phyloP scores from a whole-genome alignment of 2,888 invertebrate genomes.

The Uloborus plumipes region DNA sequence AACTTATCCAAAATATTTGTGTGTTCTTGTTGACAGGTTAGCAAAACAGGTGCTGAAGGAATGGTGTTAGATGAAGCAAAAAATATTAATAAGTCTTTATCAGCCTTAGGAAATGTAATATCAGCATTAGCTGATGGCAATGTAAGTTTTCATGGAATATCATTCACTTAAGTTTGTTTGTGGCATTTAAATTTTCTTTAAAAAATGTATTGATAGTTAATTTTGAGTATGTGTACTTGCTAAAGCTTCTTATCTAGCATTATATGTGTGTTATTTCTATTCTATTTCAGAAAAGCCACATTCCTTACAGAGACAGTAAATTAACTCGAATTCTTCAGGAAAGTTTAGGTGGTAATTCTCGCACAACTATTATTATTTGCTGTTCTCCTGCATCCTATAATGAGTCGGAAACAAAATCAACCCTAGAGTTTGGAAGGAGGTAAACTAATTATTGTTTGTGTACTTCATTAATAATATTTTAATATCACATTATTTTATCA shows the following conservation, averaged over 20 bases:
- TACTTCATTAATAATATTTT: too few species aligned
- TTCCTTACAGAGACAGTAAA: slow-evolving; percentile 99
- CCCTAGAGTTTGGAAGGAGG: slow-evolving; percentile 94
- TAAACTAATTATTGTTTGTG: not conserved
- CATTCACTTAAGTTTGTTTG: not conserved
- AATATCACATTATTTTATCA: too few species aligned
- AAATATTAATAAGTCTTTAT: slow-evolving; percentile 99
- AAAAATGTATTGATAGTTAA: too few species aligned
- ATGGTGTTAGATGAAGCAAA: slow-evolving; percentile 99
- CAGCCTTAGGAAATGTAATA: slow-evolving; percentile 98
- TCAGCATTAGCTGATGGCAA: slow-evolving; percentile 99
- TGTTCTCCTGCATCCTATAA: slow-evolving; percentile 99
- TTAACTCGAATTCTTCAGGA: slow-evolving; percentile 98
- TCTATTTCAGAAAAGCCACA: slow-evolving; percentile 86
- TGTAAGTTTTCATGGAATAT: slow-evolving; percentile 71
- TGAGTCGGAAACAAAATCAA: slow-evolving; percentile 98
- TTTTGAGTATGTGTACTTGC: too few species aligned
- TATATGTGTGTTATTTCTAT: not conserved
- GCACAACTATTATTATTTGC: slow-evolving; percentile 98
- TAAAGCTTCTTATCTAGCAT: not conserved
- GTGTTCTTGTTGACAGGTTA: slow-evolving; percentile 78
- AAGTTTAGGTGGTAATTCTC: slow-evolving; percentile 98
- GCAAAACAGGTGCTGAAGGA: slow-evolving; percentile 99
- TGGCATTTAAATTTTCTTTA: too few species aligned
- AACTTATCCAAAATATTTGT: not conserved